phyloP scores from a whole-genome alignment of 2,113 vertebrate genomes.

The Scomber japonicus region DNA sequence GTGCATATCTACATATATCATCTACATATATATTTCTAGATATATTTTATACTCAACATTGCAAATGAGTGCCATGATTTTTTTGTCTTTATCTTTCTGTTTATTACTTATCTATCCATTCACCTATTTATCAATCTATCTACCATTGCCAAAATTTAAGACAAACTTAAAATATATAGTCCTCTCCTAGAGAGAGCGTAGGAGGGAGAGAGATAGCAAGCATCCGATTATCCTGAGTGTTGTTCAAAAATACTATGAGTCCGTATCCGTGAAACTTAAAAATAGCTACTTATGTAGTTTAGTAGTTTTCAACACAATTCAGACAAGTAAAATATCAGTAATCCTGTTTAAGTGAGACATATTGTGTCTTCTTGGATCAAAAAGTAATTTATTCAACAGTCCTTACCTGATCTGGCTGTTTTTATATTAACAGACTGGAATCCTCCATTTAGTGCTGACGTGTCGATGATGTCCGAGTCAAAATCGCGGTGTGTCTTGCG shows the following conservation, averaged over 20 bases:
- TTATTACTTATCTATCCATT: too few relatives aligned
- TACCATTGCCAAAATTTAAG: neutral
- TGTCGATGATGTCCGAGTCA: conserved; percentile 95
- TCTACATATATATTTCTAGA: too few relatives aligned
- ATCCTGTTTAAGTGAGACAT: neutral
- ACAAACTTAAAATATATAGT: neutral
- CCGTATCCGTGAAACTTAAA: neutral
- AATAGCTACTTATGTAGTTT: too few relatives aligned
- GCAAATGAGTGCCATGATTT: too few relatives aligned
- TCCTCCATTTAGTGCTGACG: conserved; percentile 93
- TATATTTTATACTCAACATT: too few relatives aligned
- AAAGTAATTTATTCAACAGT: neutral
- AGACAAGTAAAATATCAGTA: too few relatives aligned
- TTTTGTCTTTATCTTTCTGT: too few relatives aligned
- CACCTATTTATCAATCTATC: neutral
- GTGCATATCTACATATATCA: too few relatives aligned
- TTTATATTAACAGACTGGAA: conserved; percentile 97
- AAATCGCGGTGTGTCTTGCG: conserved; percentile 96
- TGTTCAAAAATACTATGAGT: neutral
- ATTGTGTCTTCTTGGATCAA: neutral
- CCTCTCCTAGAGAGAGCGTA: neutral
- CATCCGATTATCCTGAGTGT: neutral
- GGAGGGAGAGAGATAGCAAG: neutral
- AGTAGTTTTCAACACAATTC: too few relatives aligned
- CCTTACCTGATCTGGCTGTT: conserved; percentile 93